Conservation (phyloP, 2,113 vertebrate genomes). For the Struthidea cinerea region DNA sequence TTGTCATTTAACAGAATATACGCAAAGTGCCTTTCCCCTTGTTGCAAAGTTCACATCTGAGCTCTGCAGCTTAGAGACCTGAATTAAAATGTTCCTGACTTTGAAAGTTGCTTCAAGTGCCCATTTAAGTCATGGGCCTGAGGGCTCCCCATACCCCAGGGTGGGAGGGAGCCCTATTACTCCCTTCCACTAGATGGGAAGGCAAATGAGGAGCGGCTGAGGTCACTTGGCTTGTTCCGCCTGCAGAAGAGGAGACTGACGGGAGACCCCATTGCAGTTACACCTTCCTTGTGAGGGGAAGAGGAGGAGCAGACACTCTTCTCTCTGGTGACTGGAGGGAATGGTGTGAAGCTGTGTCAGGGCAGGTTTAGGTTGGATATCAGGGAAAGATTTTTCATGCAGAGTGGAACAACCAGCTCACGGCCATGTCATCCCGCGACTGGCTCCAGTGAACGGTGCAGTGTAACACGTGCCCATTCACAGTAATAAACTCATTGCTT, state of each 20-base stretch:
- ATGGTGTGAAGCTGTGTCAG: not conserved
- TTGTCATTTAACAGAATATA: not conserved
- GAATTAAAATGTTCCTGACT: not conserved
- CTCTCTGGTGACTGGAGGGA: not conserved
- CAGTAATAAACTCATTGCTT: not conserved
- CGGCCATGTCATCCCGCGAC: fast-evolving
- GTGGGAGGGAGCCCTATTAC: not conserved
- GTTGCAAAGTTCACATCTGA: not conserved
- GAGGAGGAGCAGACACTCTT: not conserved
- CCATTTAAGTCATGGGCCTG: not conserved
- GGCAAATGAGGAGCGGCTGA: not conserved
- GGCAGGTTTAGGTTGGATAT: not conserved
- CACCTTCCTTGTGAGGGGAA: fast-evolving
- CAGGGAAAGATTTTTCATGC: not conserved
- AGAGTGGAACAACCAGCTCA: no score
- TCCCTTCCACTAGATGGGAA: not conserved
- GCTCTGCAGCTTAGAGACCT: not conserved
- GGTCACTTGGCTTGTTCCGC: no score
- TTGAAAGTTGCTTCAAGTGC: not conserved
- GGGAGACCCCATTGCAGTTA: not conserved
- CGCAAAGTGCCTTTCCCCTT: fast-evolving
- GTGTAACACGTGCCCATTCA: not conserved
- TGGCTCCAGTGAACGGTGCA: not conserved
- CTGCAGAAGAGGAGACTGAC: not conserved
- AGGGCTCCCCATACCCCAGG: not conserved